These are phyloP conservation scores for Anser brachyrhynchus DNA, from an alignment of 2,113 vertebrate species.

Conservation along the genomic window DNA sequence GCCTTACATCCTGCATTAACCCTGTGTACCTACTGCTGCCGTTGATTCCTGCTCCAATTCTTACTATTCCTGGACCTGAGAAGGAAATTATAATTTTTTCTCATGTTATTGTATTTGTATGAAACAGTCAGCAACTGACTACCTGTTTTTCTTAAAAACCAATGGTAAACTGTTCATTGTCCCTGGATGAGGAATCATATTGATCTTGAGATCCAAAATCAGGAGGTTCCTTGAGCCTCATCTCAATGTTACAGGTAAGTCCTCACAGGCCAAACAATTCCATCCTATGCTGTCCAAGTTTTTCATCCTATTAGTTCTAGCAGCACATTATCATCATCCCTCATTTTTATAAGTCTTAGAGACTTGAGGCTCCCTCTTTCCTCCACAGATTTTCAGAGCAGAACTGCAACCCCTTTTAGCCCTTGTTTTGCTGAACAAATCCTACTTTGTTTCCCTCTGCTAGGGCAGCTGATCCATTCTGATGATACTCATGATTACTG, in stretches of 20 bases:
- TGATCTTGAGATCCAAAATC: neutral
- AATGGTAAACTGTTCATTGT: neutral
- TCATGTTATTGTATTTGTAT: neutral
- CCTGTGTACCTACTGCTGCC: slow-evolving; percentile 88
- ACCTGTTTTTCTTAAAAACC: neutral
- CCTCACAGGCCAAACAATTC: neutral
- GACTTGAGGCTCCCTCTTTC: neutral
- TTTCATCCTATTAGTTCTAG: neutral
- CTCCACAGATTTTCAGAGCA: neutral
- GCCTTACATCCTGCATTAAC: slow-evolving; percentile 91
- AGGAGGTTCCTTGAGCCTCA: neutral
- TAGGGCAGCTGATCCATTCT: neutral
- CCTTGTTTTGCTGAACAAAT: neutral
- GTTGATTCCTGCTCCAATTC: slow-evolving; percentile 85
- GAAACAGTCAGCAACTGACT: neutral
- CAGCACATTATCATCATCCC: neutral
- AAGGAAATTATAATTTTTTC: neutral
- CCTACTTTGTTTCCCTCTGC: neutral
- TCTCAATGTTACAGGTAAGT: neutral
- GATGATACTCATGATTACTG: neutral
- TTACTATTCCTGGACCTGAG: slow-evolving; percentile 83
- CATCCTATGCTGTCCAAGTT: neutral
- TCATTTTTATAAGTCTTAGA: neutral
- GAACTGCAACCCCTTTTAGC: neutral
- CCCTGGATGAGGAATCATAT: neutral